phyloP scores from a whole-genome alignment of 2,888 invertebrate genomes.

The Zootermopsis nevadensis region DNA sequence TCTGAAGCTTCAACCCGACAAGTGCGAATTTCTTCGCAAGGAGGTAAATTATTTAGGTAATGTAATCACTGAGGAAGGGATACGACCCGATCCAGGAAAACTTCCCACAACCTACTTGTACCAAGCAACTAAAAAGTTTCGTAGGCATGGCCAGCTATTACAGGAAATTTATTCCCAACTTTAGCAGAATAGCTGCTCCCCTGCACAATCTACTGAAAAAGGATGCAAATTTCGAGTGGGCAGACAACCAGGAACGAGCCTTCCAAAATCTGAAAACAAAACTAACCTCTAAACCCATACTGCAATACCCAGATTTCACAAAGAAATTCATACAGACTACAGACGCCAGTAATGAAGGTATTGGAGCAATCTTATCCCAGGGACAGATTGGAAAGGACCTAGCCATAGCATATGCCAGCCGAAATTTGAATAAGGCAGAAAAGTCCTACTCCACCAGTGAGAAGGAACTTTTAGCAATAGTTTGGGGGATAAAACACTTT shows the following conservation, averaged over 20 bases:
- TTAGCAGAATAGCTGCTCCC: background rate
- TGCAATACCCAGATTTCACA: slow-evolving; percentile 53
- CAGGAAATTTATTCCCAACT: slow-evolving; percentile 9
- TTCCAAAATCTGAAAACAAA: slow-evolving; percentile 39
- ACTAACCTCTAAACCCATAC: slow-evolving; percentile 38
- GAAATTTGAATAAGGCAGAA: slow-evolving; percentile 58
- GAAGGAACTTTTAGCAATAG: slow-evolving; percentile 59
- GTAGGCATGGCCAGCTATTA: slow-evolving; percentile 8
- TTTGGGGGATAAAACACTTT: slow-evolving; percentile 59
- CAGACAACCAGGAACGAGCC: slow-evolving; percentile 28
- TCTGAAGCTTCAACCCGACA: slow-evolving; percentile 56
- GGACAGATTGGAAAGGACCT: slow-evolving; percentile 56
- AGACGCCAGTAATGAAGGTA: slow-evolving; percentile 58
- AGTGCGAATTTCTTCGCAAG: slow-evolving; percentile 57
- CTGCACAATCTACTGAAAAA: slow-evolving; percentile 14
- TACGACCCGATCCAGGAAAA: slow-evolving; percentile 55
- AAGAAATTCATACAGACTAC: slow-evolving; percentile 57
- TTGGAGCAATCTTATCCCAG: slow-evolving; percentile 58
- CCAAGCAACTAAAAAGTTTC: slow-evolving; percentile 53
- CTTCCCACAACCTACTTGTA: slow-evolving; percentile 53
- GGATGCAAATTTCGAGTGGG: slow-evolving; percentile 30
- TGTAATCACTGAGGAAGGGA: slow-evolving; percentile 55
- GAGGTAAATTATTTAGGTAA: slow-evolving; percentile 57
- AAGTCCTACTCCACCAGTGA: slow-evolving; percentile 60
- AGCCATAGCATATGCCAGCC: slow-evolving; percentile 59